phyloP scores from a whole-genome alignment of 2,113 vertebrate species.

The Microtus pennsylvanicus region DNA sequence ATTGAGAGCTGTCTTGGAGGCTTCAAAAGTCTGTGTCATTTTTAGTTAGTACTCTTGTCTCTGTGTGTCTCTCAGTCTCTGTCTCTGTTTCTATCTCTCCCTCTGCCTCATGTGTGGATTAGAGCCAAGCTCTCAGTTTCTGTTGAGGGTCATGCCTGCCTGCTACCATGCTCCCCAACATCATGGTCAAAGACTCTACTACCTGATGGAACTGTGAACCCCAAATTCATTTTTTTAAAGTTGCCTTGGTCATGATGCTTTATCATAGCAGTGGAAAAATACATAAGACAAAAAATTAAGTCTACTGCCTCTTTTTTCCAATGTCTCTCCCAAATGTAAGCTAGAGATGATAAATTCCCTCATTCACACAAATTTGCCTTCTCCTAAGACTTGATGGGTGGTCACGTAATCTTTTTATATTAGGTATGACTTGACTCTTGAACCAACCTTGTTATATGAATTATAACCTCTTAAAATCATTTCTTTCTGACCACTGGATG shows the following conservation, averaged over 20 bases:
- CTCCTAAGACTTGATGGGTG: background rate
- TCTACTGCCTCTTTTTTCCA: background rate
- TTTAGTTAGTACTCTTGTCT: background rate
- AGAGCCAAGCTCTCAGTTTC: background rate
- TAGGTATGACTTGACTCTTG: background rate
- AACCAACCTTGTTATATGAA: background rate
- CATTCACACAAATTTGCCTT: background rate
- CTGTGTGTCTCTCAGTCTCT: background rate
- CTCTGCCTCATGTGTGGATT: background rate
- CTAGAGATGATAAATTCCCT: background rate
- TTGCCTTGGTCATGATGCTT: background rate
- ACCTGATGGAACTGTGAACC: background rate
- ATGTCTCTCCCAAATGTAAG: background rate
- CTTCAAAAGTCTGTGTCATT: background rate
- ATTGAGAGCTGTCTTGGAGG: background rate
- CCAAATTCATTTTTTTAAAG: background rate
- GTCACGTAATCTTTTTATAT: background rate
- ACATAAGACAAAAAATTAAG: background rate
- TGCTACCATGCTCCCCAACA: background rate
- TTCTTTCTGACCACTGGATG: background rate
- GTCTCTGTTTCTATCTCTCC: background rate
- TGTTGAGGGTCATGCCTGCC: background rate
- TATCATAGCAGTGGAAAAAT: background rate
- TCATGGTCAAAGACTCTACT: background rate
- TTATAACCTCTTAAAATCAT: background rate